Percentiles rank a stretch among this genome's conserved stretches.
Conservation (phyloP, 2,113 vertebrate genomes). For the Colius striatus region DNA sequence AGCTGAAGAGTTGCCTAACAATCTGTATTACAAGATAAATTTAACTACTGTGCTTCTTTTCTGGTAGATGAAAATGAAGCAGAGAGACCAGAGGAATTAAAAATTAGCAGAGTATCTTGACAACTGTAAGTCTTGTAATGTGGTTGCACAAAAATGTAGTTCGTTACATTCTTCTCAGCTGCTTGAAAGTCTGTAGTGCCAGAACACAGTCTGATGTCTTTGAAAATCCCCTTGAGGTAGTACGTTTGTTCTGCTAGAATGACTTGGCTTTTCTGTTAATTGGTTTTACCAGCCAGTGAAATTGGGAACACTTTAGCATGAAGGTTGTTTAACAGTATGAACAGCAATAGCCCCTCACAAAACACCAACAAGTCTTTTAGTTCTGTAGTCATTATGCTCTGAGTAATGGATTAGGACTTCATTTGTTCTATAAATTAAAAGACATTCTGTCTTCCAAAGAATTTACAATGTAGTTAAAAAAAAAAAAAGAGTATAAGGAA, state of each 20-base stretch:
- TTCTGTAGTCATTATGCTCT: neutral
- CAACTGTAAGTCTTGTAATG: neutral
- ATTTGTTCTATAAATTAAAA: neutral
- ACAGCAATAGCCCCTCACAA: neutral
- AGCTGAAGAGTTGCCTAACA: neutral
- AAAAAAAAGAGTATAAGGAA: neutral
- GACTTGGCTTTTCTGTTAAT: neutral
- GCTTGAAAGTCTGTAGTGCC: rapidly evolving
- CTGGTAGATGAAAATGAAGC: slow-evolving; percentile 92
- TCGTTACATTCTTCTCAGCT: neutral
- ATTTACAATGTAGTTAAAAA: neutral
- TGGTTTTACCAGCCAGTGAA: neutral
- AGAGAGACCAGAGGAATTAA: slow-evolving; percentile 86
- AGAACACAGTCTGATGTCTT: neutral
- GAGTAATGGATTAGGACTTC: neutral
- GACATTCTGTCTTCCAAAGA: neutral
- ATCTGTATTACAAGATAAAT: neutral
- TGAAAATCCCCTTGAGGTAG: neutral
- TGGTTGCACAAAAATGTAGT: neutral
- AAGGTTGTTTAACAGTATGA: neutral
- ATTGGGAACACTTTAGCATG: neutral
- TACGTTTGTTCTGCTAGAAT: neutral
- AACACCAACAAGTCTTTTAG: neutral
- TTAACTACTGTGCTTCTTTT: slow-evolving; percentile 28
- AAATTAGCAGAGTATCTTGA: slow-evolving; percentile 75